Evolutionary conservation across 2,888 invertebrate genomes (phyloP).

Genomic region (Nomada ruficornis): DNA sequence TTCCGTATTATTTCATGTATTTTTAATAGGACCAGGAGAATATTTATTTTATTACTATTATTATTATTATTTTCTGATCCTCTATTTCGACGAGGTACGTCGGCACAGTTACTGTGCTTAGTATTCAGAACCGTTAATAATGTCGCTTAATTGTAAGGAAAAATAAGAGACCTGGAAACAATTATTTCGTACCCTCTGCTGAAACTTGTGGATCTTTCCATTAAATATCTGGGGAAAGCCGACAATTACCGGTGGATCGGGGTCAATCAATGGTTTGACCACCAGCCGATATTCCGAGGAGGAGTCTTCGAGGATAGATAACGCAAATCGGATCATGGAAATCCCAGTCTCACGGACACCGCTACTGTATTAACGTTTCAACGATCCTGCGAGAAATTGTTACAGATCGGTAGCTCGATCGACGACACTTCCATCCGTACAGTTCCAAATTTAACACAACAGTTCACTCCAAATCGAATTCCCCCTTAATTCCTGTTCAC

Average conservation of each 20-base stretch:
- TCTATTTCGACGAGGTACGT: not conserved
- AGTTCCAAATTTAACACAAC: not conserved
- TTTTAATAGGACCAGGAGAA: too few relatives aligned
- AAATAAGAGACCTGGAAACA: not conserved
- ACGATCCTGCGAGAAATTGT: conserved; percentile 42
- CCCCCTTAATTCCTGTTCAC: not conserved
- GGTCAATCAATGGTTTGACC: conserved; percentile 39
- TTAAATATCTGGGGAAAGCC: not conserved
- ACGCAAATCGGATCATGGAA: conserved; percentile 64
- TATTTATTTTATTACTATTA: too few relatives aligned
- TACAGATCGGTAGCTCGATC: conserved; percentile 23
- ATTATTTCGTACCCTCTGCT: not conserved
- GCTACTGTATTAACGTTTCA: conserved; percentile 42
- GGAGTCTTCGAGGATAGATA: conserved; percentile 56
- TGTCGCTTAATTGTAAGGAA: not conserved
- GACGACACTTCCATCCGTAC: too few relatives aligned
- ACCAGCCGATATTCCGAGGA: conserved; percentile 26
- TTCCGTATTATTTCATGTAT: too few relatives aligned
- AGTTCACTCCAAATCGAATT: not conserved
- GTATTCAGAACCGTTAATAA: not conserved
- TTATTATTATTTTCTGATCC: not conserved
- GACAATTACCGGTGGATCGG: conserved; percentile 43
- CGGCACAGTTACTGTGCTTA: too few relatives aligned
- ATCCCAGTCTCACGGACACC: conserved; percentile 50
- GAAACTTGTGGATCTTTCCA: not conserved